phyloP scores from a whole-genome alignment of 2,113 vertebrate species.

The Takifugu flavidus region DNA sequence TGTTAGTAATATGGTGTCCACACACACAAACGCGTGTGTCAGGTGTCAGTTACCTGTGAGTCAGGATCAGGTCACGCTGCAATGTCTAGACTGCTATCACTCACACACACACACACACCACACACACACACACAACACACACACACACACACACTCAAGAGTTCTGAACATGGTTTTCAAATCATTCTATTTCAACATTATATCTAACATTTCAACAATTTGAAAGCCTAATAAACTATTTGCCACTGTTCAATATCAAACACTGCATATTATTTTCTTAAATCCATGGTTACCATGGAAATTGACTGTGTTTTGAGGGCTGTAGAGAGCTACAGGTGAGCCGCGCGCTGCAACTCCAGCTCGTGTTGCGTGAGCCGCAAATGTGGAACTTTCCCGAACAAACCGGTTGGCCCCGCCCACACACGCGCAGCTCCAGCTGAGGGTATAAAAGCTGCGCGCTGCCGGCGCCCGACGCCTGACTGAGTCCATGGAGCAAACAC shows the following conservation, averaged over 20 bases:
- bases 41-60: slow-evolving; percentile 51
- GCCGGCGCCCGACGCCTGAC: fast-evolving
- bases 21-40: background rate
- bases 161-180: background rate
- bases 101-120: too few species aligned
- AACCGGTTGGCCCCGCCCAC: slow-evolving; percentile 32
- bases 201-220: too few species aligned
- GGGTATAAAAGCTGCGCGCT: slow-evolving; percentile 39
- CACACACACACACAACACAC: background rate
- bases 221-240: too few species aligned
- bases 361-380: slow-evolving; percentile 39
- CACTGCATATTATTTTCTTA: too few species aligned
- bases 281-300: too few species aligned
- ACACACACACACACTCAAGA: background rate
- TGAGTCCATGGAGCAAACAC: slow-evolving; percentile 51
- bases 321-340: too few species aligned
- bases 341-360: slow-evolving; percentile 16
- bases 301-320: too few species aligned
- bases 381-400: slow-evolving; percentile 28
- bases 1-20: background rate
- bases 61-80: slow-evolving; percentile 23
- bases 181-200: background rate
- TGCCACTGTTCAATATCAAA: too few species aligned
- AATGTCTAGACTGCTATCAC: slow-evolving; percentile 25
- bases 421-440: slow-evolving; percentile 41